Base-by-base conservation (phyloP, 2,113 vertebrate species). In the Sorex araneus region DNA sequence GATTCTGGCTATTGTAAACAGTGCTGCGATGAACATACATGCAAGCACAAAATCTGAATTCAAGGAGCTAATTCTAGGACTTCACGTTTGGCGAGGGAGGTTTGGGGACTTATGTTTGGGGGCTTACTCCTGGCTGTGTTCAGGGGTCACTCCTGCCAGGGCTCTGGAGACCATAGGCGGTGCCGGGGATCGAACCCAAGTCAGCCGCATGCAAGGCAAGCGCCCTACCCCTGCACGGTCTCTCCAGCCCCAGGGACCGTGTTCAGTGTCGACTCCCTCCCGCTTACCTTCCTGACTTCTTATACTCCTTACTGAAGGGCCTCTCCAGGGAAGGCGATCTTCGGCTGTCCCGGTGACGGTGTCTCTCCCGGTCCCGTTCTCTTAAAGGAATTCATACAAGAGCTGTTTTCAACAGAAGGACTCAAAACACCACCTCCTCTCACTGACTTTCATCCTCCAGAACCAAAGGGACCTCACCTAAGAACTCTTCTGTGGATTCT, bases 271-370 rank as follows among this genome's bases (percentile, higher is more conserved):
- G 18, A 28, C 30, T 50, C 1, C 18, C 25, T 89, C 40, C 7
- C 4, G 63, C 95, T 98, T 96, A 99, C 99, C 99, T 99, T 92
- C 98, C 98, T 43, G 98, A 98, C 91, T 99, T 98, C 97, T 99
- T 98, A 93, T 97, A 97, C 91, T 98, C 98, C 91, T 98, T 99
- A 88, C 98, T 98, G 98, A 99, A 98, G 88, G 97, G 97, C 83
- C 98, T 98, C 86, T 99, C 99, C 11, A 98, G 98, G 10, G 99
- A 98, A 57, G 98, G 98, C 1, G 99, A 99, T 54, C 98, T 97
- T 92, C 98, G 98, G 84, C 97, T 98, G 8, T 99, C 99, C 94
- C 99, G 98, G 95, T 99, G 99, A 2, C 99, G 98, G 95, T 99
- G 98, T 75, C 99, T 95, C 92, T 99, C 99, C 93, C 99, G 98